Percentiles rank a stretch among this genome's conserved stretches.
These are phyloP conservation scores for Spinus olivaceus DNA, from an alignment of 2,797 vertebrate genomes.

Conservation along the genomic window DNA sequence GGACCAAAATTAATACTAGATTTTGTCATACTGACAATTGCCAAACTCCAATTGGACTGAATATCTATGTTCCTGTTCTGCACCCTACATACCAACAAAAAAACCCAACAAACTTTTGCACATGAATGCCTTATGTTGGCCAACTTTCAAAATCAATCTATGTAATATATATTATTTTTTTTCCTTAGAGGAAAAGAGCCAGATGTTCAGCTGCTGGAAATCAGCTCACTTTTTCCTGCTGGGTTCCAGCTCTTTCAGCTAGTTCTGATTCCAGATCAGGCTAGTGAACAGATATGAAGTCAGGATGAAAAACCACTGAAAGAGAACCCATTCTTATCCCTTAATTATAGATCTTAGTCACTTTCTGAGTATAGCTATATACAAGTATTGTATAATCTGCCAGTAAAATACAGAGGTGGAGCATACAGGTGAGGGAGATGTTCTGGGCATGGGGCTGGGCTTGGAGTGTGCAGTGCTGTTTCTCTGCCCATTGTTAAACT, in stretches of 20 bases:
- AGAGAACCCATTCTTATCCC: background rate
- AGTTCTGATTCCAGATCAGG: background rate
- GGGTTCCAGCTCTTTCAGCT: background rate
- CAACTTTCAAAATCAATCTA: background rate
- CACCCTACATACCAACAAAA: background rate
- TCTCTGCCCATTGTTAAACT: background rate
- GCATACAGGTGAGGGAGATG: background rate
- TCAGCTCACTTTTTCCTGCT: background rate
- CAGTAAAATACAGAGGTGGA: background rate
- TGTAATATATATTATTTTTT: background rate
- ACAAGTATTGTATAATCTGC: background rate
- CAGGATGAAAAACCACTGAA: background rate
- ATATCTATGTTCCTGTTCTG: background rate
- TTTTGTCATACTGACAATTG: background rate
- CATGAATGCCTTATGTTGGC: background rate
- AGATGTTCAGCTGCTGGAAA: background rate
- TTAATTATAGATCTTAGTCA: background rate
- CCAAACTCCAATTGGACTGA: background rate
- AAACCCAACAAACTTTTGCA: background rate
- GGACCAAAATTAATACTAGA: background rate
- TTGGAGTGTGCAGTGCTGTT: background rate
- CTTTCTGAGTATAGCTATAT: background rate
- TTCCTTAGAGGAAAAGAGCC: background rate
- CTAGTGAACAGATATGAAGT: background rate
- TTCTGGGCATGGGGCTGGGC: background rate